These are phyloP conservation scores for Pogonophryne albipinna DNA, from an alignment of 2,797 vertebrate species.

Conservation along the genomic window DNA sequence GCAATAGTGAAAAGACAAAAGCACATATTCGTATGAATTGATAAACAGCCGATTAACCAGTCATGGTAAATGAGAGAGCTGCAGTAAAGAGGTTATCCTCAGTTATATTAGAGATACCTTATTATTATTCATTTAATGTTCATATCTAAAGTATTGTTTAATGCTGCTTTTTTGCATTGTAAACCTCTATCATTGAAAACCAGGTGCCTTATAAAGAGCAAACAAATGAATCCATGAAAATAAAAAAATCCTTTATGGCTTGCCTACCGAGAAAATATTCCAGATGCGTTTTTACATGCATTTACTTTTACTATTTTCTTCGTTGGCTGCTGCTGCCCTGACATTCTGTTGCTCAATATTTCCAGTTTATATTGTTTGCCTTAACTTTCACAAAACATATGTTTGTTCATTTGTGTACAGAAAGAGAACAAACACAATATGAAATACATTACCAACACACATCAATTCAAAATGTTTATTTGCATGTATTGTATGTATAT, in stretches of 20 bases:
- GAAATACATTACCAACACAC: conserved; percentile 19
- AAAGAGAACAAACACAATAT: neutral
- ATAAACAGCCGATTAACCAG: conserved; percentile 11
- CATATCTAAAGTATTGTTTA: neutral
- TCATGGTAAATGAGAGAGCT: conserved; percentile 1
- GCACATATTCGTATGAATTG: neutral
- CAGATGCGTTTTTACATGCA: too few species aligned
- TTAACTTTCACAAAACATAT: neutral
- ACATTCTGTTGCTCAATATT: too few species aligned
- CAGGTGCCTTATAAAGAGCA: neutral
- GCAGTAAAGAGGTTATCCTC: neutral
- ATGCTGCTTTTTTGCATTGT: neutral
- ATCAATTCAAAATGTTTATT: conserved; percentile 13
- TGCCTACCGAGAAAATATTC: too few species aligned
- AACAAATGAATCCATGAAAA: too few species aligned
- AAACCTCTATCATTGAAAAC: neutral
- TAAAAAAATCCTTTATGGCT: too few species aligned
- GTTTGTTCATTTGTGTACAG: neutral
- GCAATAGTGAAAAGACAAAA: neutral
- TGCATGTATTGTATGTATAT: neutral
- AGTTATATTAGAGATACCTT: neutral
- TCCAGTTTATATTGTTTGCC: neutral
- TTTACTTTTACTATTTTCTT: too few species aligned
- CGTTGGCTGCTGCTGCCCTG: neutral
- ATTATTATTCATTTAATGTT: neutral